A percentile compares a stretch with the other conserved stretches of the same genome.
phyloP scores from a whole-genome alignment of 2,888 invertebrate species.

The Malacosoma neustria region DNA sequence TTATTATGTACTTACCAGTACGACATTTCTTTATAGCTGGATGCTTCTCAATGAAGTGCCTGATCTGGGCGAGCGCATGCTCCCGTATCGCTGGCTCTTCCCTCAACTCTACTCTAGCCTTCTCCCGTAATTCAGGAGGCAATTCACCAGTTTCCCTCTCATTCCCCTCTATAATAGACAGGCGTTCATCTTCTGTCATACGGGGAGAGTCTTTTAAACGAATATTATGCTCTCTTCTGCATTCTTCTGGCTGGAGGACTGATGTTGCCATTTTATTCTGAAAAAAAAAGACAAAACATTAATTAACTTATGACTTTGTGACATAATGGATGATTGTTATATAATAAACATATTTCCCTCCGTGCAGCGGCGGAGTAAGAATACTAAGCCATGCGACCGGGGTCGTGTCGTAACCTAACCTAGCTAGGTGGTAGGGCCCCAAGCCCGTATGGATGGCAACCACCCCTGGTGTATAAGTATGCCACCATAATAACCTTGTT shows the following conservation, averaged over 20 bases:
- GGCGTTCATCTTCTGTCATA: conserved; percentile 51
- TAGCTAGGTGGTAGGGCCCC: too few relatives aligned
- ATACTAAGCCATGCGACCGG: too few relatives aligned
- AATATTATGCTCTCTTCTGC: conserved; percentile 47
- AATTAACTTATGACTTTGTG: background rate
- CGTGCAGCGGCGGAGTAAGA: too few relatives aligned
- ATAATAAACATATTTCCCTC: too few relatives aligned
- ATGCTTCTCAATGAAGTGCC: conserved; percentile 89
- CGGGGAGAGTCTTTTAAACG: conserved; percentile 38
- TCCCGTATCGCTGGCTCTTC: conserved; percentile 85
- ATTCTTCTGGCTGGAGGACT: conserved; percentile 58
- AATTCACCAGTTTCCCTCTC: conserved; percentile 60
- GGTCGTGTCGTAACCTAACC: too few relatives aligned
- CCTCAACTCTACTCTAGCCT: conserved; percentile 83
- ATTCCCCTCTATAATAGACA: conserved; percentile 40
- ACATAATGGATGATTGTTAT: background rate
- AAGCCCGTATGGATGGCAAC: too few relatives aligned
- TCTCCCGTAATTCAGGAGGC: conserved; percentile 73
- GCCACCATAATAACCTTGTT: too few relatives aligned
- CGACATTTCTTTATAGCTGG: conserved; percentile 87
- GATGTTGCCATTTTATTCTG: conserved; percentile 60
- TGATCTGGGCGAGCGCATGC: conserved; percentile 84
- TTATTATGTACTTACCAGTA: conserved; percentile 78
- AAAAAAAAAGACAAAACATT: conserved; percentile 6
- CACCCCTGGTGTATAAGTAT: too few relatives aligned